Evolutionary conservation across 37 sponge, comb jelly and placozoan species (phyloP).

Genomic region (Crambe crambe): DNA sequence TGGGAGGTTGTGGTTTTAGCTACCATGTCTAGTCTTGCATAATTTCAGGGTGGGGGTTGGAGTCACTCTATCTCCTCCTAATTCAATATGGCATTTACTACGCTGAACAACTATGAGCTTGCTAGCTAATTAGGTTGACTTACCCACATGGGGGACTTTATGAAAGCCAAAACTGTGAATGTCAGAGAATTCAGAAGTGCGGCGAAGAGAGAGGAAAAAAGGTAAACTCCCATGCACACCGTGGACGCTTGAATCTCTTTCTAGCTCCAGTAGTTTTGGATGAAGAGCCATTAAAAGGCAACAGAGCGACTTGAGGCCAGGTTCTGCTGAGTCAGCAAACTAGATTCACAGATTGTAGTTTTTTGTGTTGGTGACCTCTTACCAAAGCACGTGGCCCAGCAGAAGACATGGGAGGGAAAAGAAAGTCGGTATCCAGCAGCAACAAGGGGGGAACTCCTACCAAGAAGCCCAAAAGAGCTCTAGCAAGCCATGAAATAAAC

Average conservation of each 20-base stretch:
- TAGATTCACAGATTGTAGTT: not conserved
- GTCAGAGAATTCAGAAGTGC: slow-evolving; percentile 33
- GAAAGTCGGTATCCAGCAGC: not conserved
- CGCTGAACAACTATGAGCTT: too few species aligned
- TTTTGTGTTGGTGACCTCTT: not conserved
- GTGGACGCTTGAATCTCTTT: slow-evolving; percentile 21
- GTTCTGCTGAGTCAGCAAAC: too few species aligned
- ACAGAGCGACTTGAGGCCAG: not conserved
- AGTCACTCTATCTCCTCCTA: too few species aligned
- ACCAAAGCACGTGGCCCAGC: slow-evolving; percentile 15
- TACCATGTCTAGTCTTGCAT: too few species aligned
- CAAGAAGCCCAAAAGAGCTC: slow-evolving; percentile 22
- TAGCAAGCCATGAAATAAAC: not conserved
- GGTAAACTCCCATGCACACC: slow-evolving; percentile 48
- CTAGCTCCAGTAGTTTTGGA: slow-evolving; percentile 5
- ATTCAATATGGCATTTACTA: too few species aligned
- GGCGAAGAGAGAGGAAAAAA: slow-evolving; percentile 69
- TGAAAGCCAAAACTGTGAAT: slow-evolving; percentile 65
- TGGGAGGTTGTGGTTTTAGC: too few species aligned
- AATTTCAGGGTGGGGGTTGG: too few species aligned
- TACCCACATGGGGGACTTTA: slow-evolving; percentile 71
- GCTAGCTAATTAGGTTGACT: not conserved
- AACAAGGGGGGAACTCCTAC: not conserved
- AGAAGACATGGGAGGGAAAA: slow-evolving; percentile 13
- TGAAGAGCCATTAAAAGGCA: not conserved